phyloP scores from a whole-genome alignment of 2,888 invertebrate species.

The Ormyrus nitidulus region DNA sequence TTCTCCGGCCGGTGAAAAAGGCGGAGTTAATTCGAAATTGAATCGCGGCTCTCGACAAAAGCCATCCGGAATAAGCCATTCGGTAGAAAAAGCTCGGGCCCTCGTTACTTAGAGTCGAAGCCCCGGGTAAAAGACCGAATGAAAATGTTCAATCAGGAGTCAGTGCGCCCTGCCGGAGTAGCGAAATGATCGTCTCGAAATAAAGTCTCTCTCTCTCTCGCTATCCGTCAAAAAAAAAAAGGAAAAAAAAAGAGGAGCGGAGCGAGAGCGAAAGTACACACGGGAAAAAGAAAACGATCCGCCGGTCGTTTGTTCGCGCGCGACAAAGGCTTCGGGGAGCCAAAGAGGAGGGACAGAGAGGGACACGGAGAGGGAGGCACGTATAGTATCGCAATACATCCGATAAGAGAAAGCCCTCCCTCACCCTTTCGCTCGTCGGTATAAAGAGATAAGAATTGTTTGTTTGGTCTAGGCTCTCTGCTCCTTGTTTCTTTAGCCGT shows the following conservation, averaged over 20 bases:
- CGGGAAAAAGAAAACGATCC: constrained; percentile 34
- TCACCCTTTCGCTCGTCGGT: constrained; percentile 28
- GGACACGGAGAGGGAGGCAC: constrained; percentile 47
- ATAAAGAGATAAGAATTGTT: constrained; percentile 66
- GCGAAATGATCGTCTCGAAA: constrained; percentile 51
- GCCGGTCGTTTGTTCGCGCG: constrained; percentile 52
- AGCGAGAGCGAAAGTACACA: constrained; percentile 1
- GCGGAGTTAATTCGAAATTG: constrained; percentile 50
- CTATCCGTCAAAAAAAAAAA: constrained; percentile 29
- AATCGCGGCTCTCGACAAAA: constrained; percentile 35
- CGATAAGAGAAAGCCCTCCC: constrained; percentile 59
- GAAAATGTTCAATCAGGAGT: constrained; percentile 51
- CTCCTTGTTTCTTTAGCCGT: constrained; percentile 38
- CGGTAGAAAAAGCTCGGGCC: neutral
- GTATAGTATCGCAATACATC: constrained; percentile 55
- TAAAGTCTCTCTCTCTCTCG: constrained; percentile 43
- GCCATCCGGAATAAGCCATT: constrained; percentile 44
- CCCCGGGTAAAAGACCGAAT: constrained; percentile 9
- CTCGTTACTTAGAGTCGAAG: constrained; percentile 36
- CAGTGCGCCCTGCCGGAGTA: constrained; percentile 20
- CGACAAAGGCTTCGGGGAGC: constrained; percentile 45
- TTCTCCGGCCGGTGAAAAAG: constrained; percentile 8
- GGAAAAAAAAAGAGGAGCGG: neutral
- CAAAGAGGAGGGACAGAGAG: constrained; percentile 33
- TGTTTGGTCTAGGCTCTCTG: constrained; percentile 61